Percentiles rank a stretch among this genome's conserved stretches.
phyloP scores from a whole-genome alignment of 2,888 invertebrate genomes.

The Drosophila robusta region DNA sequence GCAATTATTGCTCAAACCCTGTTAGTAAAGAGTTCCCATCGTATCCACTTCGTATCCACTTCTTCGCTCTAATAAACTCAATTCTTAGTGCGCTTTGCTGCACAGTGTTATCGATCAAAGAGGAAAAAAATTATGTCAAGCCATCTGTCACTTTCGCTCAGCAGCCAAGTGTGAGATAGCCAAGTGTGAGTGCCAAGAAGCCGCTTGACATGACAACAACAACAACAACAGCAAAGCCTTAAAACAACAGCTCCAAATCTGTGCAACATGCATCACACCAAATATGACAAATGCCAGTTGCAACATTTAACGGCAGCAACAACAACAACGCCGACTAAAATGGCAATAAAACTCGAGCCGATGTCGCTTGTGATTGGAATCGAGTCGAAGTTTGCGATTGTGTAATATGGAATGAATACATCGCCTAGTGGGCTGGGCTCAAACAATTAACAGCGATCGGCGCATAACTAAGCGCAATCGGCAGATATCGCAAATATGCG shows the following conservation, averaged over 20 bases:
- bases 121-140: constrained; percentile 31
- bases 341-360: constrained; percentile 59
- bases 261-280: constrained; percentile 69
- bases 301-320: constrained; percentile 55
- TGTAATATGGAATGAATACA: constrained; percentile 62
- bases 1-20: too few species aligned
- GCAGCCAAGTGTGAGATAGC: constrained; percentile 56
- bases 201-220: constrained; percentile 54
- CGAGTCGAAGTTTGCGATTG: constrained; percentile 43
- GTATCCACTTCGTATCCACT: neutral
- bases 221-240: constrained; percentile 14
- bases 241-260: constrained; percentile 57
- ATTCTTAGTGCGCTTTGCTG: constrained; percentile 34
- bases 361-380: constrained; percentile 34
- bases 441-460: constrained; percentile 43
- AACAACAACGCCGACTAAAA: constrained; percentile 44
- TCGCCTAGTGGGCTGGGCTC: constrained; percentile 36
- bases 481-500: constrained; percentile 25
- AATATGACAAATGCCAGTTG: constrained; percentile 81
- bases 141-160: constrained; percentile 75
- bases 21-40: too few species aligned
- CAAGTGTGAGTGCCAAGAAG: constrained; percentile 63
- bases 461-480: constrained; percentile 40
- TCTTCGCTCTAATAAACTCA: constrained; percentile 2
- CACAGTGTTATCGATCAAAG: constrained; percentile 49